Conservation (phyloP, 2,113 vertebrate genomes). For the Hiodon tergisus region DNA sequence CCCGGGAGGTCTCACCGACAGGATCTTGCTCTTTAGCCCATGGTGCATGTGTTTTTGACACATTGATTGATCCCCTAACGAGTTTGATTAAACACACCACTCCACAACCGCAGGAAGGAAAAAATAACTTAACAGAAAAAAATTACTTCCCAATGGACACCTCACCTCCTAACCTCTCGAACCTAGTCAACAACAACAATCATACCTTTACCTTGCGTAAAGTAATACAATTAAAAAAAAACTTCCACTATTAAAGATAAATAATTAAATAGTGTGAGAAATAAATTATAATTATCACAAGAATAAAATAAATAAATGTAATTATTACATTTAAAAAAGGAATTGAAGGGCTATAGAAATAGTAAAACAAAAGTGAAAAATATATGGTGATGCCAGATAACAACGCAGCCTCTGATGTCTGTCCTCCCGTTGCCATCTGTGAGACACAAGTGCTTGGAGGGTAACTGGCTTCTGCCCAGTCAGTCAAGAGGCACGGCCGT, state of each 20-base stretch:
- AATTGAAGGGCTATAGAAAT: not conserved
- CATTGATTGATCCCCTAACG: conserved; percentile 59
- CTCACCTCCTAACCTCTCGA: conserved; percentile 57
- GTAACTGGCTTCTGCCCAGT: not conserved
- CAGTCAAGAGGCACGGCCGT: conserved; percentile 8
- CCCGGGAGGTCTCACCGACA: conserved; percentile 46
- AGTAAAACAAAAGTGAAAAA: not conserved
- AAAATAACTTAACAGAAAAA: conserved; percentile 53
- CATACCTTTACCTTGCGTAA: no score
- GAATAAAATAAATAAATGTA: not conserved
- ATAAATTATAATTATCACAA: not conserved
- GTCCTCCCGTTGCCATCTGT: not conserved
- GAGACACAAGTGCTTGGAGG: not conserved
- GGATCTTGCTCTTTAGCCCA: conserved; percentile 57
- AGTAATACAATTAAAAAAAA: not conserved
- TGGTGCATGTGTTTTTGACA: conserved; percentile 58
- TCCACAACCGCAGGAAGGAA: conserved; percentile 60
- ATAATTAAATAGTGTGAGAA: not conserved
- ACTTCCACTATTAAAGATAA: not conserved
- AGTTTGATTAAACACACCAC: conserved; percentile 57
- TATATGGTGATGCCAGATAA: not conserved
- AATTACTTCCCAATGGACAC: conserved; percentile 59
- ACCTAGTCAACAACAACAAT: conserved; percentile 37
- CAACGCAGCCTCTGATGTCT: not conserved
- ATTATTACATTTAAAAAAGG: not conserved